These are phyloP conservation scores for Arge pagana DNA, from an alignment of 2,888 invertebrate genomes.

Conservation along the genomic window DNA sequence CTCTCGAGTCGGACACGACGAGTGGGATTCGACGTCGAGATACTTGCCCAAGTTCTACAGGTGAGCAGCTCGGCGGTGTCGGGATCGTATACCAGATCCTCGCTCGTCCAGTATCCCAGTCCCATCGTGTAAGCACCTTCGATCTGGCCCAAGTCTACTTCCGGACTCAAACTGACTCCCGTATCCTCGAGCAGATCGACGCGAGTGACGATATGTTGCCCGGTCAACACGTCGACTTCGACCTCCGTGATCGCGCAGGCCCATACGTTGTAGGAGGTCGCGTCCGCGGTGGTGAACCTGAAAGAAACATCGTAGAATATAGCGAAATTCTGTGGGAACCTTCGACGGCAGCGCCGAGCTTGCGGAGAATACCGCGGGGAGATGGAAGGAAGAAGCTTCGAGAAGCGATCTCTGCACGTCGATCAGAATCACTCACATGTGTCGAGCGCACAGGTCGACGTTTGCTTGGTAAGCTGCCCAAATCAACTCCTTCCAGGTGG, in stretches of 20 bases:
- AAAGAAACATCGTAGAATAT: slow-evolving; percentile 2
- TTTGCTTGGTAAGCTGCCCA: slow-evolving; percentile 61
- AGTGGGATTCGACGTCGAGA: no score
- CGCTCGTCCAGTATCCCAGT: slow-evolving; percentile 76
- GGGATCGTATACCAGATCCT: slow-evolving; percentile 69
- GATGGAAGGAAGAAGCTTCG: no score
- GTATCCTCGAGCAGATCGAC: slow-evolving; percentile 77
- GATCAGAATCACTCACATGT: slow-evolving; percentile 57
- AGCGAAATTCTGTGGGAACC: no score
- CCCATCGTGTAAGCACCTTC: slow-evolving; percentile 83
- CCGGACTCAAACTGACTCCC: slow-evolving; percentile 74
- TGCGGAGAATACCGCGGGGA: no score
- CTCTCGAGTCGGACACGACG: neutral
- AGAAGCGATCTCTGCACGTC: no score
- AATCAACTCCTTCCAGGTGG: slow-evolving; percentile 66
- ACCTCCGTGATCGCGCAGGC: slow-evolving; percentile 71
- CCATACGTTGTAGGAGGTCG: slow-evolving; percentile 68
- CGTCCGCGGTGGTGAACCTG: slow-evolving; percentile 52
- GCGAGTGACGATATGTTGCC: slow-evolving; percentile 70
- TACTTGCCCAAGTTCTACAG: slow-evolving; percentile 73
- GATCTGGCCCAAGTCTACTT: slow-evolving; percentile 76
- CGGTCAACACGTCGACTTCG: slow-evolving; percentile 79
- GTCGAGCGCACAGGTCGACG: slow-evolving; percentile 67
- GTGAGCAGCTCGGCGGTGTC: slow-evolving; percentile 71
- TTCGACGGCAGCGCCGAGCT: no score